phyloP scores from a whole-genome alignment of 2,888 invertebrate species.

The Pycnomerus fuliginosus region DNA sequence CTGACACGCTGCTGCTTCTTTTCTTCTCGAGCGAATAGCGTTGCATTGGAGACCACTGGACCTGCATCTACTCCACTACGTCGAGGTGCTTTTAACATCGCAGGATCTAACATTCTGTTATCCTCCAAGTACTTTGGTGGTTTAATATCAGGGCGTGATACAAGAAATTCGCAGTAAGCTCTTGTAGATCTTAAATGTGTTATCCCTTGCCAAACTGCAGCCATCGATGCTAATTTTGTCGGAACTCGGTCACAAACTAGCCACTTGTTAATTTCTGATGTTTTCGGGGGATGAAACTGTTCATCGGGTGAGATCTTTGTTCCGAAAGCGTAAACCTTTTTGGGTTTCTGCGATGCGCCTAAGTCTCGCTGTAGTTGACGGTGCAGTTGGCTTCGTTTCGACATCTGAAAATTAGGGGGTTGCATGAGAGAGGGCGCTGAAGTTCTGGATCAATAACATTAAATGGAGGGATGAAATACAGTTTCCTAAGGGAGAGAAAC shows the following conservation, averaged over 20 bases:
- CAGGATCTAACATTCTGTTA: conserved; percentile 55
- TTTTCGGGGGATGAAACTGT: conserved; percentile 55
- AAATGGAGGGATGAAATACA: too few relatives aligned
- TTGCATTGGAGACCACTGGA: too few relatives aligned
- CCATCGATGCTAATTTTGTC: conserved; percentile 61
- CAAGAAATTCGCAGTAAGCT: conserved; percentile 57
- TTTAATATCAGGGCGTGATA: conserved; percentile 57
- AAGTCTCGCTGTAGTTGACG: conserved; percentile 56
- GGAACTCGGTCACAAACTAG: conserved; percentile 58
- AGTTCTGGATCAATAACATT: neutral
- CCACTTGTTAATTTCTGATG: conserved; percentile 59
- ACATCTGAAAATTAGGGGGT: conserved; percentile 43
- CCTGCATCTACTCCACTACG: too few relatives aligned
- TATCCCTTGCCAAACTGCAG: conserved; percentile 64
- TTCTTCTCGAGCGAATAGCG: too few relatives aligned
- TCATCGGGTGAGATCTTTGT: conserved; percentile 55
- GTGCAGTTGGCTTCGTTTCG: conserved; percentile 55
- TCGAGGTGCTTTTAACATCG: conserved; percentile 1
- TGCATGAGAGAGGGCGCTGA: conserved; percentile 3
- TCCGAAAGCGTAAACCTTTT: conserved; percentile 57
- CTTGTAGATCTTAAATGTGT: conserved; percentile 62
- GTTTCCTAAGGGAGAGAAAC: too few relatives aligned
- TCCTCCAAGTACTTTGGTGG: conserved; percentile 58
- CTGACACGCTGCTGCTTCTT: too few relatives aligned
- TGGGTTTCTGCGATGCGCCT: conserved; percentile 54